Evolutionary conservation across 2,888 invertebrate genomes (phyloP), one percentile per base, ranked within the genome.

Genomic region (Heteromyza rotundicornis): DNA sequence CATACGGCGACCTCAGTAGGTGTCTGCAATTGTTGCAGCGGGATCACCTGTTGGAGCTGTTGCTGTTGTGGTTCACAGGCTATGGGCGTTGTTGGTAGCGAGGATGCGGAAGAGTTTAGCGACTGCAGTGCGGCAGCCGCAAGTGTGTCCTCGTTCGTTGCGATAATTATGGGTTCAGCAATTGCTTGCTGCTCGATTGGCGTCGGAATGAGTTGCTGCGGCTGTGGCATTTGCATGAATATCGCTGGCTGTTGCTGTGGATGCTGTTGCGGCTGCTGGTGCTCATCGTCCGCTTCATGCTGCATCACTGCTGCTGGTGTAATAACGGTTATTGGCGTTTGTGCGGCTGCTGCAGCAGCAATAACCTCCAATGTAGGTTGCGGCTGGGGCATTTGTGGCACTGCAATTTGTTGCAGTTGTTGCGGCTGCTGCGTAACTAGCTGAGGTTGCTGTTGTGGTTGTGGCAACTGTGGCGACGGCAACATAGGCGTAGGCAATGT

Each of bases 401-500:
- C 40, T 23, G 23, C 12, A 14, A 14, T 40, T 57, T 17, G 35
- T 5, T 17, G 35, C 3, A 49, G 70, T 57, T 69, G 66, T 44
- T 70, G 74, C 7, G 32, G 51, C 35, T 47, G 59, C 1, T 57
- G 62, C 54, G n/a, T 56, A 50, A 58, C 57, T 54, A 51, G 68
- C 22, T 65, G 51, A 52, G 64, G 63, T 14, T 63, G 59, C 22
- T 65, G 40, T 20, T 57, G 50, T 10, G 14, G 44, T 8, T 57
- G 57, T 47, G 44, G 69, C 52, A 66, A 57, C 27, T 77, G 74
- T 2, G 78, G 78, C 32, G 76, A 76, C 10, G 77, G 57, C 27
- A 79, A 62, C 70, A 75, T 70, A 1, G 78, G 70, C 2, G 75
- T 75, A 0, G 78, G 77, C 53, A 78, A 54, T 1, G 71, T 68